Base-by-base conservation (phyloP, 2,797 vertebrate species). In the Rhynchonycteris naso region DNA sequence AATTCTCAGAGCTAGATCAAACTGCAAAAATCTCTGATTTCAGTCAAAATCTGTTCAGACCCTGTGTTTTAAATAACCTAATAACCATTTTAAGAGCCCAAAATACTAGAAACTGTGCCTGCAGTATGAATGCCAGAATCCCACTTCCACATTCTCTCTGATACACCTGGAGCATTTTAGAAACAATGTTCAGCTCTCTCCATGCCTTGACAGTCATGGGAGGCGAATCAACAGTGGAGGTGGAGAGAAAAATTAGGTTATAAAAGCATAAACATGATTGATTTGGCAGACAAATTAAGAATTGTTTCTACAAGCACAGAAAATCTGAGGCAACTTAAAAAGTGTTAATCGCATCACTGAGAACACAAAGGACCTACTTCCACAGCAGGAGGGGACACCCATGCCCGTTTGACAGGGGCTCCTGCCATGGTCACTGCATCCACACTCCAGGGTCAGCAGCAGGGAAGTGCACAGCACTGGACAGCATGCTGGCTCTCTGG, bases 51-150 rank as follows among this genome's bases (percentile, higher is more conserved):
- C 38, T 85, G 86, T 50, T 58, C 43, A 79, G 35, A 86, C 69
- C 54, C 59, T 18, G n/a, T 83, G 74, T 94, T 86, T 93, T 61
- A 86, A 75, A 65, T 72, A 56, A 72, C n/a, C 72, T 63, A 33
- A 26, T 52, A 69, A 84, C 43, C 80, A 76, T 19, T 75, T 52
- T 76, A 8, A 79, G 35, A 92, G 35, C n/a, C 54, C 50, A 26
- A 86, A 58, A 80, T 21, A 63, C 66, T 52, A 92, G 35, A 12
- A 80, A 69, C 7, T 79, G 38, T 35, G 66, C 68, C 84, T 30
- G 8, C 1, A 22, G 3, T 35, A 69, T n/a, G 38, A 68, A 54
- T 22, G 28, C 12, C 47, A 69, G 58, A 90, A 80, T 52, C 54
- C 76, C 52, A 65, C 28, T 63, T 74, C n/a, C n/a, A 52, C 30